A percentile compares a stretch with the other conserved stretches of the same genome.
These are phyloP conservation scores for Papilio xuthus DNA, from an alignment of 1,140 invertebrate genomes.

Conservation along the genomic window DNA sequence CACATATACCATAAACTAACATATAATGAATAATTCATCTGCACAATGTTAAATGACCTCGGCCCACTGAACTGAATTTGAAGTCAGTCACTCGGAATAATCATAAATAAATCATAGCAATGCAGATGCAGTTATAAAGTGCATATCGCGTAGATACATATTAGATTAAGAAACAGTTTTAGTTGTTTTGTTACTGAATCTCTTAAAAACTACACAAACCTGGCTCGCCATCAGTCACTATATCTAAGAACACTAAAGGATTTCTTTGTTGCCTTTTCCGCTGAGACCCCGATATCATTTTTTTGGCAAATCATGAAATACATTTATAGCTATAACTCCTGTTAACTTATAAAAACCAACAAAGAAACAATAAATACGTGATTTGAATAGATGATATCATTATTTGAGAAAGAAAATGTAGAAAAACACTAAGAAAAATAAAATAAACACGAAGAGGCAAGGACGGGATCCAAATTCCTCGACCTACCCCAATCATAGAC, in stretches of 20 bases:
- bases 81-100: conserved; percentile 41
- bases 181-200: background rate
- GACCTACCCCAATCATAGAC: conserved; percentile 42
- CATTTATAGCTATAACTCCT: conserved; percentile 17
- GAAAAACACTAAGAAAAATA: conserved; percentile 37
- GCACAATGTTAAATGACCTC: conserved; percentile 48
- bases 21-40: conserved; percentile 34
- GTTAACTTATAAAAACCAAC: conserved; percentile 23
- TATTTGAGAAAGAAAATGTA: conserved; percentile 31
- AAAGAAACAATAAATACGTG: conserved; percentile 27
- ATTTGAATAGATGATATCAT: conserved; percentile 39
- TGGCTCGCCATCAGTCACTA: conserved; percentile 70
- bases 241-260: conserved; percentile 74
- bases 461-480: conserved; percentile 31
- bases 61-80: conserved; percentile 49
- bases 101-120: conserved; percentile 45
- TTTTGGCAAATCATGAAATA: conserved; percentile 42
- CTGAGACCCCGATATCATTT: conserved; percentile 56
- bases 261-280: conserved; percentile 62
- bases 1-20: background rate
- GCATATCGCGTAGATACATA: conserved; percentile 15
- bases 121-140: conserved; percentile 8
- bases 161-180: background rate
- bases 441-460: conserved; percentile 39
- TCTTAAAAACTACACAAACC: conserved; percentile 54